These are phyloP conservation scores for Orius insidiosus DNA, from an alignment of 1,140 invertebrate species.

Conservation along the genomic window DNA sequence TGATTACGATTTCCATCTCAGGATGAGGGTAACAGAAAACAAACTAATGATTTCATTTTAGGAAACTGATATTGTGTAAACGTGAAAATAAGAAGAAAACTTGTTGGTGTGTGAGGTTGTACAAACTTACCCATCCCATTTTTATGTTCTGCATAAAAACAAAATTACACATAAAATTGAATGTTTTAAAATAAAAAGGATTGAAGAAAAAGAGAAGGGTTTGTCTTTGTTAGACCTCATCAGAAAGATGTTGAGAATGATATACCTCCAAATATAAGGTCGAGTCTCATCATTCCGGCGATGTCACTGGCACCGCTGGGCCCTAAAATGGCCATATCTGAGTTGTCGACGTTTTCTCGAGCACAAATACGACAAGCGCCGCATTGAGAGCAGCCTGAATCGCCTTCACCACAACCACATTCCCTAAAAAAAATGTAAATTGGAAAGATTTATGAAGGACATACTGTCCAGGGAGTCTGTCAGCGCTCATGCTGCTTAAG, in stretches of 20 bases:
- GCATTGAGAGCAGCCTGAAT: slow-evolving; percentile 82
- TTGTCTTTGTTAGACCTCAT: too few species aligned
- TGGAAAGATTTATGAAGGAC: slow-evolving; percentile 25
- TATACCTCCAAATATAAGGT: slow-evolving; percentile 31
- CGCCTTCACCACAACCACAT: slow-evolving; percentile 89
- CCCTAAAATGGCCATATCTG: slow-evolving; percentile 29
- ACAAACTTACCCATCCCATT: too few species aligned
- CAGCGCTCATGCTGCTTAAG: slow-evolving; percentile 55
- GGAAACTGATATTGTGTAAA: too few species aligned
- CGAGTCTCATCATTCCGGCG: slow-evolving; percentile 35
- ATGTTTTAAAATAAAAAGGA: too few species aligned
- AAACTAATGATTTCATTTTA: too few species aligned
- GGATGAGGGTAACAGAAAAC: too few species aligned
- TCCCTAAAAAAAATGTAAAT: slow-evolving; percentile 34
- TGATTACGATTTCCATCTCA: too few species aligned
- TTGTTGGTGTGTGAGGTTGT: too few species aligned
- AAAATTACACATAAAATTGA: too few species aligned
- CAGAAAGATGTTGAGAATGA: background rate
- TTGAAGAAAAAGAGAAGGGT: too few species aligned
- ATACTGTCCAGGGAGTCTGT: slow-evolving; percentile 73
- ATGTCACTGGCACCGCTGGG: slow-evolving; percentile 32
- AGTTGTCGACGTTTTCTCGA: slow-evolving; percentile 43
- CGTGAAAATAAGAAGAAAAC: too few species aligned
- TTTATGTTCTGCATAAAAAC: too few species aligned
- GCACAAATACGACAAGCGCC: slow-evolving; percentile 80